Evolutionary conservation across 2,888 invertebrate genomes (phyloP), one percentile per base, ranked within the genome.

Genomic region (Rutpela maculata): DNA sequence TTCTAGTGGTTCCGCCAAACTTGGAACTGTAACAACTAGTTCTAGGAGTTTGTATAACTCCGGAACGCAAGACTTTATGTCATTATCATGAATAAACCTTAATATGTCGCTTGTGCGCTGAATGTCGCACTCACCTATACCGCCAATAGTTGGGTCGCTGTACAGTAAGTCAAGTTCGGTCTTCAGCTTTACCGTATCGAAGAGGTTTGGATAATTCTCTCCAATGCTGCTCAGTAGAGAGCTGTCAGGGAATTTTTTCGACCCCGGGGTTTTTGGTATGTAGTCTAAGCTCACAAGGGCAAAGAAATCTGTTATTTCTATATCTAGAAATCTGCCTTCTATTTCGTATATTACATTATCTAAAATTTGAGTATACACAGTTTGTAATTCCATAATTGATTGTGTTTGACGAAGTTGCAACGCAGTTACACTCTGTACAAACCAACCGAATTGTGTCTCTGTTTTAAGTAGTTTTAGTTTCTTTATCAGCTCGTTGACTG

Each of bases 31-130:
- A 11, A 68, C 57, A 11, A 78, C 67, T 11, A 78, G 50, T 38
- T 78, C 77, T 11, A 78, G 63, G 19, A 78, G 67, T 35, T 68
- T 66, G 59, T 67, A 74, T 10, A 78, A 19, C 62, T 74, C 74
- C 10, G 77, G 77, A 31, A 78, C 12, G 18, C 26, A 60, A 11
- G n/a, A 19, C 18, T 56, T 67, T 18, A 78, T 59, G 4, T 78
- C 77, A 43, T 63, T 59, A 5, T 71, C 59, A 38, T 68, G 55
- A 0, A 78, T 59, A 62, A 78, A 78, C 17, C 38, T 56, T 70
- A 78, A 60, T 43, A 78, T 71, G 15, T 71, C 77, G 10, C 68
- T 60, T 15, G 68, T 50, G 5, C 59, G n/a, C 11, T 66, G 67
- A 19, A 72, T 57, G 0, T 67, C 74, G 1, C 50, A 35, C 1